These are phyloP conservation scores for Zoanthus sociatus DNA, from an alignment of 92 coral and sea anemone genomes.

Conservation along the genomic window DNA sequence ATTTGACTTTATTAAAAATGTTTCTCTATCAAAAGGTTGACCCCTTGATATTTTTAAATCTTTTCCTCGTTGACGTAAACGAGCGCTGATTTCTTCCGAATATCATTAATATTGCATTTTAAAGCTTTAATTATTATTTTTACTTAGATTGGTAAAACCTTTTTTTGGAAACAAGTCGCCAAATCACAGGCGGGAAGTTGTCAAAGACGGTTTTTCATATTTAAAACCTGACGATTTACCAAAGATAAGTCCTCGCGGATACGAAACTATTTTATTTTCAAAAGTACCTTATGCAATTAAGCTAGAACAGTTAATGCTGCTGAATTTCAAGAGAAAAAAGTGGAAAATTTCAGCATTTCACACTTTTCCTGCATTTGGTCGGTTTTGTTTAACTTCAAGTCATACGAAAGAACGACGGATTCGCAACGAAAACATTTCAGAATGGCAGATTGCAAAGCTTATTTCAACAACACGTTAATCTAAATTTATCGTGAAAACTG, in stretches of 20 bases:
- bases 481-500: constrained; percentile 13
- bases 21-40: constrained; percentile 8
- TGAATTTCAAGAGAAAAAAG: neutral
- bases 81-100: neutral
- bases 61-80: constrained; percentile 13
- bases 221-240: constrained; percentile 27
- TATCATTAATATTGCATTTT: neutral
- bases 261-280: neutral
- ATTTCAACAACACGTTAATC: neutral
- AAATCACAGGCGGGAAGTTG: constrained; percentile 41
- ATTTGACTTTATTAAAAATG: neutral
- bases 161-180: neutral
- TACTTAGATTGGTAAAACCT: neutral
- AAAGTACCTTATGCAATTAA: constrained; percentile 39
- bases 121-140: constrained; percentile 6
- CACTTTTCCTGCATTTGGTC: neutral
- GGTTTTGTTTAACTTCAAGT: neutral
- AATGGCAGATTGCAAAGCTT: neutral
- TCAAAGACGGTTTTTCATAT: constrained; percentile 17
- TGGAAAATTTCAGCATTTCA: neutral
- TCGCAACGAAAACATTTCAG: neutral
- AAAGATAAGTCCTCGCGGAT: constrained; percentile 13
- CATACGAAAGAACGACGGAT: neutral
- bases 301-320: neutral
- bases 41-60: neutral